Evolutionary conservation across 2,888 invertebrate species (phyloP), one percentile per base, ranked within the genome.

Genomic region (Papilio elwesi): DNA sequence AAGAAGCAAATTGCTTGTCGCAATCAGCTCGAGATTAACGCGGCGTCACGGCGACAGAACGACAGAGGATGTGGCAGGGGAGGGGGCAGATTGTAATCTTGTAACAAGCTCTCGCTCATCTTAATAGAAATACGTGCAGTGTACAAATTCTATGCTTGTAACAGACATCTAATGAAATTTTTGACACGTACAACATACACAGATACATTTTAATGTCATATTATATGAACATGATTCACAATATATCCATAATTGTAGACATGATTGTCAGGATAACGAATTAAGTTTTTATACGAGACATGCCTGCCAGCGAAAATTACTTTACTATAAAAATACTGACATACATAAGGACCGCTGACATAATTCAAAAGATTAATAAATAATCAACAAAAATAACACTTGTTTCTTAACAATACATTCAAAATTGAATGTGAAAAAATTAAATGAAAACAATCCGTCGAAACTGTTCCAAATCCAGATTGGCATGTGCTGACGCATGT

Each of bases 21-120:
- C 69, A 70, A 70, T 70, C 69, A 63, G 70, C 62, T 70, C 38
- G 52, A 70, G 52, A 70, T 70, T 69, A 70, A 64, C 53, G 52
- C 70, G 63, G 53, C 47, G 26, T 63, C 70, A 47, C 62, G 43
- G 51, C 36, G 43, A 26, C 16, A 47, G 43, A 53, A 48, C 48
- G 53, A 26, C 47, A 36, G 26, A 1, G 52, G 10, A n/a, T 1
- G 36, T 3, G 49, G 26, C 43, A 43, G 43, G 6, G 51, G 11
- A 51, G 52, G 43, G 10, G 51, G 11, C 62, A 15, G 43, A 10
- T 16, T 70, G 63, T 64, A 63, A 63, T 69, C 62, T 16, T 12
- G 38, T 59, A 52, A 69, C 62, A 52, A 38, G 43, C 53, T 26
- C 47, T 47, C 52, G 52, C 13, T 57, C 6, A 36, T 36, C 26